Conservation (phyloP, 2,888 invertebrate species). For the Scaptomyza caliginosa region DNA sequence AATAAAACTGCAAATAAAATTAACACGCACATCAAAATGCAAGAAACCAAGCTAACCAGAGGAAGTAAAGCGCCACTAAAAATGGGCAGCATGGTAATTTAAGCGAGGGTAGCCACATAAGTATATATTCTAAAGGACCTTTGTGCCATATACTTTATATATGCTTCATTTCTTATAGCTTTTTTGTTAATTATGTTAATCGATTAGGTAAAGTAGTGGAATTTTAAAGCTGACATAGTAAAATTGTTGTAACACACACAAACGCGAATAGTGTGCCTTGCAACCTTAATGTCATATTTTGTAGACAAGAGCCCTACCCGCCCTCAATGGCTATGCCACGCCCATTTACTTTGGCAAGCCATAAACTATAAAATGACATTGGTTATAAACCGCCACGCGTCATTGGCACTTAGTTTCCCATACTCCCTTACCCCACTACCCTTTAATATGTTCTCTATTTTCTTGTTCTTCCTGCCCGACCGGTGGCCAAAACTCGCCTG, state of each 20-base stretch:
- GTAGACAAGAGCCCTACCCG: slow-evolving; percentile 15
- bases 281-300: slow-evolving; percentile 60
- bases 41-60: not conserved
- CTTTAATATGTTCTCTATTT: not conserved
- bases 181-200: too few relatives aligned
- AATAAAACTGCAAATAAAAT: slow-evolving; percentile 66
- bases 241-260: slow-evolving; percentile 52
- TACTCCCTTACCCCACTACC: too few relatives aligned
- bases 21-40: slow-evolving; percentile 59
- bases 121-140: too few relatives aligned
- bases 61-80: not conserved
- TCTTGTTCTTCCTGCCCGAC: not conserved
- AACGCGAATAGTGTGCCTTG: slow-evolving; percentile 13
- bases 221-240: too few relatives aligned
- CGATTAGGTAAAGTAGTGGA: too few relatives aligned
- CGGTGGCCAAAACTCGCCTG: slow-evolving; percentile 18
- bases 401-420: slow-evolving; percentile 50
- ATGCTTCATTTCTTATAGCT: too few relatives aligned
- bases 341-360: slow-evolving; percentile 59
- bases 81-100: not conserved
- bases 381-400: slow-evolving; percentile 74
- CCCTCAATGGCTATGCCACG: slow-evolving; percentile 28
- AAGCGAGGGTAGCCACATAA: not conserved
- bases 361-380: slow-evolving; percentile 68
- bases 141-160: too few relatives aligned